phyloP scores from a whole-genome alignment of 2,797 vertebrate genomes.

The Gymnoscopelus braueri region DNA sequence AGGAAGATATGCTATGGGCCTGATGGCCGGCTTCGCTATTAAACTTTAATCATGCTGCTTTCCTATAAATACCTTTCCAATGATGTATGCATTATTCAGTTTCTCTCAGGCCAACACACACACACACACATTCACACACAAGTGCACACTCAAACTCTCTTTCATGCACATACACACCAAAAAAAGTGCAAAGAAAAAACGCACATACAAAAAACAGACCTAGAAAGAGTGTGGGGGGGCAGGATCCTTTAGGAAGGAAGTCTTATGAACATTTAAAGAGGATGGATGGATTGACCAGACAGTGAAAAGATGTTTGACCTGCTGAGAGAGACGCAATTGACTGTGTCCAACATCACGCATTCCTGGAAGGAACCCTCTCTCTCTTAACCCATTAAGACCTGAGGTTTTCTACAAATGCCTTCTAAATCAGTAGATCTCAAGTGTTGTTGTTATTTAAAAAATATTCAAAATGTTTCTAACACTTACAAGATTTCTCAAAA shows the following conservation, averaged over 20 bases:
- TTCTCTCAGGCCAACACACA: slow-evolving; percentile 51
- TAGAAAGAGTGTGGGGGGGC: slow-evolving; percentile 9
- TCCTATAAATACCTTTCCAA: slow-evolving; percentile 83
- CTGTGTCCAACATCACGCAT: slow-evolving; percentile 29
- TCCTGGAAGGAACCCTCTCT: slow-evolving; percentile 29
- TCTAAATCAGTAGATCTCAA: too few species aligned
- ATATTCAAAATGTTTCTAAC: too few species aligned
- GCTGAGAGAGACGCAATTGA: slow-evolving; percentile 31
- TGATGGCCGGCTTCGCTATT: slow-evolving; percentile 70
- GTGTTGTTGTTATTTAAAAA: too few species aligned
- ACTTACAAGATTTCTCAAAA: too few species aligned
- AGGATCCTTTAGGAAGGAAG: slow-evolving; percentile 30
- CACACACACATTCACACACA: slow-evolving; percentile 42
- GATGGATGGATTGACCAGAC: slow-evolving; percentile 22
- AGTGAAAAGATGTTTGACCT: slow-evolving; percentile 59
- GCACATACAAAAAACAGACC: slow-evolving; percentile 37
- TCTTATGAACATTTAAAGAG: slow-evolving; percentile 53
- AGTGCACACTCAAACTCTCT: background rate
- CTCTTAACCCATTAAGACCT: too few species aligned
- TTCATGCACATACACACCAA: slow-evolving; percentile 39
- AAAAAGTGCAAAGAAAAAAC: too few species aligned
- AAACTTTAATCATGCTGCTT: slow-evolving; percentile 78
- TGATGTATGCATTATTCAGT: slow-evolving; percentile 82
- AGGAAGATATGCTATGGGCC: slow-evolving; percentile 55
- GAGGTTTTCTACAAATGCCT: too few species aligned